A percentile compares a stretch with the other conserved stretches of the same genome.
Conservation (phyloP, 2,888 invertebrate species). For the Trichogramma evanescens region DNA sequence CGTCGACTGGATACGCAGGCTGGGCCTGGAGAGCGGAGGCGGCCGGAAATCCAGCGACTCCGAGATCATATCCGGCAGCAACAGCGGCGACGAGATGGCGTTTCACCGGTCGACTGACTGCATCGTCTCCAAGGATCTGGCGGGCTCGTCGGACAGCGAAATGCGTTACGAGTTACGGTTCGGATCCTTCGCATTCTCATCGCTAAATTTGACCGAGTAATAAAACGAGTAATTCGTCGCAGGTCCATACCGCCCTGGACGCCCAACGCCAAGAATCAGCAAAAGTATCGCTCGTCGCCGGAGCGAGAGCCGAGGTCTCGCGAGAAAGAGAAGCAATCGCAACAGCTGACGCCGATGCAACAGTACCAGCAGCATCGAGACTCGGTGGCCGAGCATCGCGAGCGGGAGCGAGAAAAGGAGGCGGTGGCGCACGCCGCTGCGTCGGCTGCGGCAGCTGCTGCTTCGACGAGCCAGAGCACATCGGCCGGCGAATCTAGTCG, state of each 20-base stretch:
- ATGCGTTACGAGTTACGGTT: constrained; percentile 28
- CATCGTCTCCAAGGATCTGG: constrained; percentile 61
- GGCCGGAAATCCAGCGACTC: constrained; percentile 47
- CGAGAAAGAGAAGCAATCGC: constrained; percentile 37
- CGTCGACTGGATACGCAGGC: constrained; percentile 61
- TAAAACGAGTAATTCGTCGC: constrained; percentile 6
- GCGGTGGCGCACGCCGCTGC: constrained; percentile 19
- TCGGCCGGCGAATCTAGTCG: constrained; percentile 47
- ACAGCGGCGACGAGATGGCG: constrained; percentile 52
- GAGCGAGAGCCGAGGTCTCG: constrained; percentile 39
- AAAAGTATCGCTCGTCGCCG: constrained; percentile 45
- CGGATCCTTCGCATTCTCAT: too few relatives aligned
- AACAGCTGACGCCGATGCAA: constrained; percentile 31
- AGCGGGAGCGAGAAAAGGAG: constrained; percentile 28
- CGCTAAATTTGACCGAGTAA: not conserved
- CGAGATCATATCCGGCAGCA: constrained; percentile 44
- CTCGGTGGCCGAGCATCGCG: constrained; percentile 24
- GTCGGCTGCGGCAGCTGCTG: not conserved
- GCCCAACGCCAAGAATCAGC: constrained; percentile 37
- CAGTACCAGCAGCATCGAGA: constrained; percentile 28
- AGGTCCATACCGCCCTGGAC: constrained; percentile 57
- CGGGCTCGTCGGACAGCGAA: constrained; percentile 56
- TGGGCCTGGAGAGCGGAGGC: constrained; percentile 47
- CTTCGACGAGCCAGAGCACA: too few relatives aligned
- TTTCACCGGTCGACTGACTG: constrained; percentile 75